Evolutionary conservation across 2,797 vertebrate genomes (phyloP), one percentile per base, ranked within the genome.

Genomic region (Peromyscus attwateri): DNA sequence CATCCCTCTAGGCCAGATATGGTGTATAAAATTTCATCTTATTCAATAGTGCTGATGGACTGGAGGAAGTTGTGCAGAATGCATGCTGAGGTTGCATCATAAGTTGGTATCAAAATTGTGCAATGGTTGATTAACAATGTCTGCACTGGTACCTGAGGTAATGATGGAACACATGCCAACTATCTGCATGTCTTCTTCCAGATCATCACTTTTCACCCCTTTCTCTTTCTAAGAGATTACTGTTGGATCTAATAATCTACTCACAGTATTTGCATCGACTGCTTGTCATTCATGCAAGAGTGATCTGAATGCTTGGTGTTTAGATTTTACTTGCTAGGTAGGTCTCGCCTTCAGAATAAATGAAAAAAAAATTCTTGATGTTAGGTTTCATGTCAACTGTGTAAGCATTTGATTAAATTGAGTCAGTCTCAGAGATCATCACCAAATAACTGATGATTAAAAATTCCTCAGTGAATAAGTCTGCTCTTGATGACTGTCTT

Each of bases 391-490:
- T 55, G 37, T 19, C 29, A 70, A 55, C 29, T 25, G 0, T 87
- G 60, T 19, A 68, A 71, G 40, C 71, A 34, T 81, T 89, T 68
- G 55, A 87, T 71, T 76, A 91, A 66, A 76, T 17, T 6, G n/a
- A 94, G 40, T 62, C 25, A 16, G 17, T 80, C 23, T 62, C 71
- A 73, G 52, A 88, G 82, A 83, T 70, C 70, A 14, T 60, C 29
- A 76, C 52, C 70, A 75, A 80, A 49, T 68, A 92, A 94, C 43
- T 64, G 29, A 57, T 71, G 60, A 73, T 52, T 60, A 29, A 76
- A 79, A 94, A 77, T 89, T 75, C 66, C 92, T 68, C n/a, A 49
- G 46, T 76, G 71, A 79, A 89, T 6, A 92, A 83, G 85, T 82
- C 55, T 87, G 77, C 55, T 66, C 40, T 68, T 31, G 2, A 75